Base-by-base conservation (phyloP, 2,888 invertebrate species). In the Acrocera orbiculus region DNA sequence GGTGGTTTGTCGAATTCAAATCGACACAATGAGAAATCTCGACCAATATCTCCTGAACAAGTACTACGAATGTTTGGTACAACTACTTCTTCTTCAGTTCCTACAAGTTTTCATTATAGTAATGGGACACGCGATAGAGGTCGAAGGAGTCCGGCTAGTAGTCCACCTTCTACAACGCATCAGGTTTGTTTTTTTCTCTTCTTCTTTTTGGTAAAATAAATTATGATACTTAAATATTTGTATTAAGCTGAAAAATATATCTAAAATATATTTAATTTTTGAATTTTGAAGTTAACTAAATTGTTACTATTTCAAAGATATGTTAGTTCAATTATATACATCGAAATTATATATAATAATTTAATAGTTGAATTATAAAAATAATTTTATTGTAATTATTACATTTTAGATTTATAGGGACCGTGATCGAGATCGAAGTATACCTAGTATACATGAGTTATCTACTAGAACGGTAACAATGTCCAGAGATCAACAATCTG, bases 31-130 rank as follows among this genome's bases (percentile, higher is more conserved):
- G 69, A 71, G 53, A 79, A 78, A 62, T 79, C 79, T 57, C 66
- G 78, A 39, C 76, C 80, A 41, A 83, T 85, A 45, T 83, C 83
- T 30, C 85, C 85, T 40, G 85, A 86, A 64, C 83, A 85, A 64
- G 76, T 76, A 50, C 61, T 76, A 48, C 67, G 75, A 55, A 56
- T 72, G 53, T 70, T 72, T 47, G 71, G 71, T 40, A 63, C 67
- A 31, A 66, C 64, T 22, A 56, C 64, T 43, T 66, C 69, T 35
- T 55, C 57, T 45, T 58, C 60, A 42, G 61, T 65, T 49, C 65
- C 69, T 40, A 57, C 54, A 46, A 57, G 54, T 50, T 61, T 54
- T 49, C 58, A 57, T 49, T 60, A 54, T 43, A 60, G 58, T 46
- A 60, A 60, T 48, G 60, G 60, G 45, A 56, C 53, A 36, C 44